Percentiles rank a stretch among this genome's conserved stretches.
phyloP scores from a whole-genome alignment of 2,113 vertebrate genomes.

The Alligator mississippiensis region DNA sequence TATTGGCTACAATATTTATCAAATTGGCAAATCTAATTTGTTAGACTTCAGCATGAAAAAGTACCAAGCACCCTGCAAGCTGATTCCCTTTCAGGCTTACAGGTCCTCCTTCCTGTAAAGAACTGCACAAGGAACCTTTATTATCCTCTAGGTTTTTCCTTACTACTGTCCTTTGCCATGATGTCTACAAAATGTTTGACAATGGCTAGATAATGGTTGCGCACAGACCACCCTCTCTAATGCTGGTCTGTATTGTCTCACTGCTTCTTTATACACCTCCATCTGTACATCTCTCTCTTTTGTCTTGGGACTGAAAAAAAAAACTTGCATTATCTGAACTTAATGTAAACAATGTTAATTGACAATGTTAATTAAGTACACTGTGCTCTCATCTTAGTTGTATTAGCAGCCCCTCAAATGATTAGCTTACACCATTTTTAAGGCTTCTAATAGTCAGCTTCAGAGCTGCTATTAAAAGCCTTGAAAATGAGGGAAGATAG shows the following conservation, averaged over 20 bases:
- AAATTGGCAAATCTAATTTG: neutral
- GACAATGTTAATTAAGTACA: too few species aligned
- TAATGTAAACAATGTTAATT: too few species aligned
- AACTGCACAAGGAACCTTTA: neutral
- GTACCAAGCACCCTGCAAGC: too few species aligned
- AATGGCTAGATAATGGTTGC: neutral
- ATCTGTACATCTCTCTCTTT: neutral
- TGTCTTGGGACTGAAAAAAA: neutral
- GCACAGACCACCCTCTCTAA: neutral
- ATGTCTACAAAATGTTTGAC: neutral
- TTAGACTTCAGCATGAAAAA: neutral
- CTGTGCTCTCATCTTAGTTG: too few species aligned
- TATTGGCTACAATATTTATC: neutral
- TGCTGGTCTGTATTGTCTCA: neutral
- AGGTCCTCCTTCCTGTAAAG: neutral
- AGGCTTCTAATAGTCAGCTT: too few species aligned
- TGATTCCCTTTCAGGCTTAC: neutral
- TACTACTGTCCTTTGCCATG: neutral
- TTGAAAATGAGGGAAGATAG: too few species aligned
- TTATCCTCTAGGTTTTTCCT: neutral
- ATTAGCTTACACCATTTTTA: too few species aligned
- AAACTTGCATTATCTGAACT: too few species aligned
- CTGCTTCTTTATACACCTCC: neutral
- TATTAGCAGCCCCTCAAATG: too few species aligned
- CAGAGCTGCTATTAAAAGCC: too few species aligned